Base-by-base conservation (phyloP, 2,113 vertebrate genomes). In the Melanerpes aurifrons region DNA sequence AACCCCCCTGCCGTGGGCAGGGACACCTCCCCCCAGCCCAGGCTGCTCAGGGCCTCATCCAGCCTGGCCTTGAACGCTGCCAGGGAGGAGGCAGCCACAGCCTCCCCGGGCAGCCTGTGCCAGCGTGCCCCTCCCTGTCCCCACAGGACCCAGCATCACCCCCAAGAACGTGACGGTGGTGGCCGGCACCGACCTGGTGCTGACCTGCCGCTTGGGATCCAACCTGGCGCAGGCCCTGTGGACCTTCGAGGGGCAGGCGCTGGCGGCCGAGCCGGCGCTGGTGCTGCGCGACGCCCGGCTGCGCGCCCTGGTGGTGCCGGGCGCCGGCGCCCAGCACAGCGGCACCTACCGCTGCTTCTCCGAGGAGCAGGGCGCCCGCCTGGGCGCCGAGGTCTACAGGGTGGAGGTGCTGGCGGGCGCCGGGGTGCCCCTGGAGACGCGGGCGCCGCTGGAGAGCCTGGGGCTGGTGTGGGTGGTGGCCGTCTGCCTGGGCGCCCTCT, bases 391-490 rank as follows among this genome's bases (percentile, higher is more conserved):
- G 94, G 97, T 96, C 69, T 99, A 99, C 97, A 97, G 97, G 15
- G 98, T 99, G 76, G 95, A 96, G 0, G 99, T 99, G 5, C 97
- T 99, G 47, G 97, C 98, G 0, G 98, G 98, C 3, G 95, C 98
- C 0, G 98, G 99, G 0, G 93, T 98, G 47, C 98, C 98, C 8
- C 97, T 99, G 98, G 98, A 99, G 89, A 98, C 98, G 0, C 98
- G 98, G 29, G 98, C 98, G 0, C 99, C 98, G 0, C 96, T 98
- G 94, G 98, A 98, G 96, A 98, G 97, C 97, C 97, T 98, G 97
- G 99, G 99, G 6, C 95, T 98, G 61, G 98, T 99, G 61, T 99
- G 99, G 99, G 98, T 99, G 89, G 97, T 98, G 54, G 99, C 99
- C 19, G 98, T 99, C 82, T 99, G 98, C 5, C 96, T 99, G 13